A percentile compares a stretch with the other conserved stretches of the same genome.
These are phyloP conservation scores for Scolopax mira DNA, from an alignment of 2,113 vertebrate genomes.

Conservation along the genomic window DNA sequence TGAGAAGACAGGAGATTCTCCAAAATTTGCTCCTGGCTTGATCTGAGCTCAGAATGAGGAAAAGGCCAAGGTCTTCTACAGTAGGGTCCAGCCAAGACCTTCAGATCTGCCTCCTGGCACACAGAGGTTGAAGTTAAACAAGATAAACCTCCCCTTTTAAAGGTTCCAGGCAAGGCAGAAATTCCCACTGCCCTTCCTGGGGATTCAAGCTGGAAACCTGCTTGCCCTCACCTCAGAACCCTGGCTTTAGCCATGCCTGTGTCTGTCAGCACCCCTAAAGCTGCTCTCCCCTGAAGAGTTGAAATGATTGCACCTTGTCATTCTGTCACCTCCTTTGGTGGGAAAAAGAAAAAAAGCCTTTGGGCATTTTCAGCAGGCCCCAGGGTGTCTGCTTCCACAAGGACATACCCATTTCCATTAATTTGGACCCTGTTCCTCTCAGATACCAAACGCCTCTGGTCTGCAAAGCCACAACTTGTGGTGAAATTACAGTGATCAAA, in stretches of 20 bases:
- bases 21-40: background rate
- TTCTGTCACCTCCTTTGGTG: background rate
- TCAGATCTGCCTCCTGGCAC: background rate
- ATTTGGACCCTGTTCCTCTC: background rate
- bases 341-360: background rate
- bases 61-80: accelerated
- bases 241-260: background rate
- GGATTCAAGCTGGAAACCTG: background rate
- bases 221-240: background rate
- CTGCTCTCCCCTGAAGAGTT: accelerated
- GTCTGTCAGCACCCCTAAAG: background rate
- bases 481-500: background rate
- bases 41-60: background rate
- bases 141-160: background rate
- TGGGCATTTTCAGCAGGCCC: background rate
- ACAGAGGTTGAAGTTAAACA: background rate
- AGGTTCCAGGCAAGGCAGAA: background rate
- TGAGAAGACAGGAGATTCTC: background rate
- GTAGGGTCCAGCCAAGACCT: background rate
- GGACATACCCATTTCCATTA: background rate
- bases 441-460: background rate
- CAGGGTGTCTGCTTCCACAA: background rate
- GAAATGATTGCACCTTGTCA: background rate
- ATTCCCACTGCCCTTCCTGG: background rate
- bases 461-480: background rate